Percentiles rank a stretch among this genome's conserved stretches.
Conservation (phyloP, 1,140 invertebrate species). For the Aricia agestis region DNA sequence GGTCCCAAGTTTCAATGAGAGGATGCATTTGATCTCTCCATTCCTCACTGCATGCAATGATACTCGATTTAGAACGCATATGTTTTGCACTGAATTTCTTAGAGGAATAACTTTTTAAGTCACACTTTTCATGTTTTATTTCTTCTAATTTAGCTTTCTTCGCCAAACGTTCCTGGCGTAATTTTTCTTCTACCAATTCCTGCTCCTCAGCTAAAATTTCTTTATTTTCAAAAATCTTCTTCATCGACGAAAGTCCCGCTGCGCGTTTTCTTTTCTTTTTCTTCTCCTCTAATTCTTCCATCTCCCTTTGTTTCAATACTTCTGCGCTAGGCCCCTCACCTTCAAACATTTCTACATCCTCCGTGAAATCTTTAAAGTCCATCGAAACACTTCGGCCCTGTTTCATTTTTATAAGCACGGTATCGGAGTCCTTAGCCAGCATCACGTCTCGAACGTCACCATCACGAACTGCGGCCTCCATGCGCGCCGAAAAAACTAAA, state of each 20-base stretch:
- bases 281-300: slow-evolving; percentile 75
- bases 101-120: slow-evolving; percentile 53
- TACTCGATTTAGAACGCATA: slow-evolving; percentile 70
- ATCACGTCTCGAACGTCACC: slow-evolving; percentile 87
- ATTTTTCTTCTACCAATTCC: slow-evolving; percentile 70
- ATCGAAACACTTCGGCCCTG: slow-evolving; percentile 84
- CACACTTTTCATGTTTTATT: slow-evolving; percentile 61
- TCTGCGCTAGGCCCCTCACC: slow-evolving; percentile 80
- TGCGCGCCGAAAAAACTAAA: slow-evolving; percentile 83
- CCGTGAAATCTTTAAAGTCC: slow-evolving; percentile 80
- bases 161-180: slow-evolving; percentile 55
- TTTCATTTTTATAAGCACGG: slow-evolving; percentile 83
- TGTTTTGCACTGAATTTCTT: slow-evolving; percentile 62
- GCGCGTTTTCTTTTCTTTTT: slow-evolving; percentile 79
- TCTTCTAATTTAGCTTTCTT: slow-evolving; percentile 74
- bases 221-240: slow-evolving; percentile 87
- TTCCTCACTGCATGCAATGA: slow-evolving; percentile 73
- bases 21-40: slow-evolving; percentile 79
- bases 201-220: slow-evolving; percentile 80
- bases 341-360: slow-evolving; percentile 79
- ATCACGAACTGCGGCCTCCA: slow-evolving; percentile 85
- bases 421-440: slow-evolving; percentile 84
- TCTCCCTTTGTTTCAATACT: slow-evolving; percentile 79
- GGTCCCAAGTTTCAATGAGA: slow-evolving; percentile 78
- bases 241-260: slow-evolving; percentile 78